Conservation (phyloP, 2,888 invertebrate genomes). For the Syrphus vitripennis region DNA sequence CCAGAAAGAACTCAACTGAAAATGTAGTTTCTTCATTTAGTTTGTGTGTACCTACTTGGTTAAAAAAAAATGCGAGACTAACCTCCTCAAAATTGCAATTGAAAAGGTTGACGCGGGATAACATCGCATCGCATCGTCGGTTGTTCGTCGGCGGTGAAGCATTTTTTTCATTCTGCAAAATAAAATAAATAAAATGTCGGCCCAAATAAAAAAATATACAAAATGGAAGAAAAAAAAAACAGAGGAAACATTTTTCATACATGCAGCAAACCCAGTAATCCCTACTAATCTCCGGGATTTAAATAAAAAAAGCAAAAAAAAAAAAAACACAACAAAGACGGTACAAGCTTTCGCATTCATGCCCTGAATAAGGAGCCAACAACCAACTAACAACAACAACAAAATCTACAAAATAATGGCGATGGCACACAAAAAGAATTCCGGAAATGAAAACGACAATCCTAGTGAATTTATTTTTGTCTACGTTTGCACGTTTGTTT, state of each 20-base stretch:
- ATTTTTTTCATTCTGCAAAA: not conserved
- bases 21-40: slow-evolving; percentile 3
- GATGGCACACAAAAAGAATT: slow-evolving; percentile 55
- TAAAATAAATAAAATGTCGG: slow-evolving; percentile 4
- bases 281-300: slow-evolving; percentile 61
- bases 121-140: too few species aligned
- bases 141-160: slow-evolving; percentile 28
- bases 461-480: slow-evolving; percentile 69
- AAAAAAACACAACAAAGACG: slow-evolving; percentile 57
- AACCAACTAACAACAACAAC: slow-evolving; percentile 27
- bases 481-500: slow-evolving; percentile 70
- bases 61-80: not conserved
- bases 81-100: slow-evolving; percentile 49
- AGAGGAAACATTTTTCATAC: slow-evolving; percentile 29
- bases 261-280: slow-evolving; percentile 62
- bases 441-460: slow-evolving; percentile 71
- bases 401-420: slow-evolving; percentile 57
- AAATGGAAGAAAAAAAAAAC: not conserved
- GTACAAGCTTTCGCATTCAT: slow-evolving; percentile 60
- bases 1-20: slow-evolving; percentile 19
- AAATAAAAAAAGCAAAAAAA: too few species aligned
- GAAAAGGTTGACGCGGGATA: slow-evolving; percentile 45
- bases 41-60: slow-evolving; percentile 12
- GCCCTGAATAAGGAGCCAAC: slow-evolving; percentile 60
- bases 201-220: slow-evolving; percentile 28